A percentile compares a stretch with the other conserved stretches of the same genome.
These are phyloP conservation scores for Chlorops oryzae DNA, from an alignment of 1,140 invertebrate genomes.

Conservation along the genomic window DNA sequence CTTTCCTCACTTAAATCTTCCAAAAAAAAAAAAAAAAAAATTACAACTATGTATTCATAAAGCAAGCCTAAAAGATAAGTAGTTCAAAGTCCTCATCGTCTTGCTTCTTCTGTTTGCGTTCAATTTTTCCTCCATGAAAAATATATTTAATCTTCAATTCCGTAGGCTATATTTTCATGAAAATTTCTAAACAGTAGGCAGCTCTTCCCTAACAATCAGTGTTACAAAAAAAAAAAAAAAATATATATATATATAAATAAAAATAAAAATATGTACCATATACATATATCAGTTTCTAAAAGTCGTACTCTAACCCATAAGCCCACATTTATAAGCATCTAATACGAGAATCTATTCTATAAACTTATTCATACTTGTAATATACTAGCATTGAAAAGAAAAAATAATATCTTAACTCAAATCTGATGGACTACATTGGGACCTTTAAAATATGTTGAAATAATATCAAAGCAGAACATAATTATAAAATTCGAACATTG, in stretches of 20 bases:
- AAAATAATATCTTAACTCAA: no score
- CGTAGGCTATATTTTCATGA: conserved; percentile 29
- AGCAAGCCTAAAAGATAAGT: no score
- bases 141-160: neutral
- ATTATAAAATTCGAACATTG: conserved; percentile 15
- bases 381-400: no score
- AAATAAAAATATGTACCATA: conserved; percentile 35
- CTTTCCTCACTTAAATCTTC: conserved; percentile 12
- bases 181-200: conserved; percentile 22
- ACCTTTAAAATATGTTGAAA: no score
- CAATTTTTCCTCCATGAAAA: neutral
- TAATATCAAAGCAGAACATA: conserved; percentile 18
- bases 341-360: no score
- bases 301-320: no score
- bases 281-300: no score
- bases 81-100: conserved; percentile 21
- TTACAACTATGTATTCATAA: conserved; percentile 1
- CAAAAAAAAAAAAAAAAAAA: neutral
- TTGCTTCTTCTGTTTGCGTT: conserved; percentile 11
- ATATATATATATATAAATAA: conserved; percentile 40
- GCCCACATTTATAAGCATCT: no score
- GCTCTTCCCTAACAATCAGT: conserved; percentile 15
- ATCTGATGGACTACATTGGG: no score
- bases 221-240: conserved; percentile 18
- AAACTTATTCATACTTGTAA: no score